Conservation (phyloP, 2,888 invertebrate genomes). For the Drosophila colorata region DNA sequence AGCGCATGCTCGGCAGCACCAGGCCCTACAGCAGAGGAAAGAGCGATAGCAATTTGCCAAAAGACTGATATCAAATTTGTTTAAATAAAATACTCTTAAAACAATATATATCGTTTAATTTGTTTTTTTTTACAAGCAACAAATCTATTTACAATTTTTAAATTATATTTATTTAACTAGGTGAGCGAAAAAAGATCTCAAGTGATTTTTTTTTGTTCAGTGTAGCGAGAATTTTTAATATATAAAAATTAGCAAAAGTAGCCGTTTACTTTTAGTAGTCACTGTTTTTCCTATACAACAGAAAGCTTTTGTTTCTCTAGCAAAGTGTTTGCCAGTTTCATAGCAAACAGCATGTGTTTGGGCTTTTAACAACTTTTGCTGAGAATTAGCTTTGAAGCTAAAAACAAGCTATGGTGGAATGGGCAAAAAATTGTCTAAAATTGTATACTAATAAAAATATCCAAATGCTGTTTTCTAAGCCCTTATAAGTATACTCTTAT, state of each 20-base stretch:
- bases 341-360: constrained; percentile 8
- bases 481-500: neutral
- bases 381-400: too few species aligned
- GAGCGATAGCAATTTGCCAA: constrained; percentile 94
- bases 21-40: constrained; percentile 93
- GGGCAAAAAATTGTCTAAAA: too few species aligned
- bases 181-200: neutral
- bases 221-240: too few species aligned
- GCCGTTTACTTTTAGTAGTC: neutral
- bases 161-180: neutral
- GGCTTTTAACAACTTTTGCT: too few species aligned
- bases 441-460: neutral
- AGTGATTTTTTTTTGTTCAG: too few species aligned
- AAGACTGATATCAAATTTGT: constrained; percentile 87
- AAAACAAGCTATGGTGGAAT: too few species aligned
- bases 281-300: neutral
- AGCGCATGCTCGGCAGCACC: constrained; percentile 93
- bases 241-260: neutral
- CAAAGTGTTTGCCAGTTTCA: neutral
- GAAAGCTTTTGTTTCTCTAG: neutral
- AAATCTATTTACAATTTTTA: too few species aligned
- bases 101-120: neutral
- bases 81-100: constrained; percentile 47
- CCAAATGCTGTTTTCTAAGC: neutral
- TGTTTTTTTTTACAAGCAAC: too few species aligned